Evolutionary conservation across 2,888 invertebrate genomes (phyloP), one percentile per base, ranked within the genome.

Genomic region (Exephanes ischioxanthus): DNA sequence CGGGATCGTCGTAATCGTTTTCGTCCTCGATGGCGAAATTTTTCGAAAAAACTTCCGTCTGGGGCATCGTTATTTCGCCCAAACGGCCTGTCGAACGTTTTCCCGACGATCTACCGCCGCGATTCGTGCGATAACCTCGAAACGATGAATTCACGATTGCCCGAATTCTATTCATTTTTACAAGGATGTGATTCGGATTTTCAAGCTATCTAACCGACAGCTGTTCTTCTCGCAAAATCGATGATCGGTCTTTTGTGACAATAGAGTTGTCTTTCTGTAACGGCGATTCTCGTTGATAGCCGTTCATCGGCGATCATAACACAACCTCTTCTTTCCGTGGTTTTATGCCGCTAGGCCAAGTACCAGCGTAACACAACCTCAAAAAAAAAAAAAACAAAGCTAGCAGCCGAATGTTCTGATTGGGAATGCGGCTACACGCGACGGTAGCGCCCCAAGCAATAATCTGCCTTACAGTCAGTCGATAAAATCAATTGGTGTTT

Each of bases 1-100:
- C 95, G 61, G 92, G 5, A 22, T 88, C 91, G 14, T 95, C 88
- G 6, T 22, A 0, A 78, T 87, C 76, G 2, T 63, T 9, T 48
- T 89, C 90, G 9, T 94, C 76, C 1, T 94, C 93, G 3, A 48
- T 37, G 45, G 7, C 16, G 30, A 51, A 16, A 55, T 53, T 26
- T 48, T 72, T 53, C 0, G 53, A 3, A 37, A 72, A 14, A 26
- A 68, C 68, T 45, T 68, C 37, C 0, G 61, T 14, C 22, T 77
- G 63, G 2, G 68, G 30, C 67, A 70, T 70, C 33, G 51, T 19
- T 0, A 30, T 76, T 37, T 66, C 5, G 3, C 71, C 37, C 11
- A 4, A 7, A 22, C 16, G 67, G 16, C 2, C 30, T 16, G 9
- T 30, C 9, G 51, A 9, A 14, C 77, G 67, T 41, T 33, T 33